Conservation (phyloP, 2,113 vertebrate species). For the Hydrolagus affinis region DNA sequence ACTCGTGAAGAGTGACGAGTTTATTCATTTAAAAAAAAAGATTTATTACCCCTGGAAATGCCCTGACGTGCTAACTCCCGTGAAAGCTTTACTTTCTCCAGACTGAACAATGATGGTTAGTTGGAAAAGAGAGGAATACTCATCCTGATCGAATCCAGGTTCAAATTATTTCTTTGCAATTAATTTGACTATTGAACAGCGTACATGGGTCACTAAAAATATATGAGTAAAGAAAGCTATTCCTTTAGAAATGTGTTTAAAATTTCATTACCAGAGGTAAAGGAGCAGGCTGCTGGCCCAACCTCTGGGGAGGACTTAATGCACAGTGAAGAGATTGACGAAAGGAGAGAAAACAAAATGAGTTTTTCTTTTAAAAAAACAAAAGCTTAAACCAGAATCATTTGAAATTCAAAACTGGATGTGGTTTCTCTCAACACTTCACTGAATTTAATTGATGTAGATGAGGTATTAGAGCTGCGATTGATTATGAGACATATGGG, state of each 20-base stretch:
- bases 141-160: no score
- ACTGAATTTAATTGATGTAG: neutral
- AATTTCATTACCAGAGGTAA: neutral
- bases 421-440: neutral
- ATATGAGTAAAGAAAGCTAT: no score
- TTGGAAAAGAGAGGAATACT: no score
- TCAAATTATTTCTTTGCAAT: no score
- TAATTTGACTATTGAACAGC: no score
- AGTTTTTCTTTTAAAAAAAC: neutral
- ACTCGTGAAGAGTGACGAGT: no score
- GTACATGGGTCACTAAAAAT: no score
- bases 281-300: neutral
- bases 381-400: neutral
- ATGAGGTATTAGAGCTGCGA: neutral
- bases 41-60: no score
- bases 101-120: no score
- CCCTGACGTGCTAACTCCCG: no score
- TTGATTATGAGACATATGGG: neutral
- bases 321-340: neutral
- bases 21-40: no score
- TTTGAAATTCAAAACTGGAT: neutral
- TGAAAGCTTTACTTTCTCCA: no score
- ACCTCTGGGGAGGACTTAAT: neutral
- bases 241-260: neutral
- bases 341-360: neutral